Evolutionary conservation across 2,113 vertebrate species (phyloP), one percentile per base, ranked within the genome.

Genomic region (Tachysurus vachellii): DNA sequence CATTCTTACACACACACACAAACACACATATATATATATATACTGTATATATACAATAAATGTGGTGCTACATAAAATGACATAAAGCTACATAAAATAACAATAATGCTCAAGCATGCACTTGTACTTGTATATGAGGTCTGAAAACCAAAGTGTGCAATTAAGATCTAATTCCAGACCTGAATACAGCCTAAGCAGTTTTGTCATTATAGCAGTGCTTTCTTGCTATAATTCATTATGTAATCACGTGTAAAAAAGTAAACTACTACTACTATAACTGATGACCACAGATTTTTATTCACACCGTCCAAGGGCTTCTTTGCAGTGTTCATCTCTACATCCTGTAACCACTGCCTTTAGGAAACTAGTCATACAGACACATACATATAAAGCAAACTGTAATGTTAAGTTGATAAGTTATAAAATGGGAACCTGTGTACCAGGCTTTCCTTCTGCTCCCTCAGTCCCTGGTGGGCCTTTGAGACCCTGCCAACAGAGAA

Each of bases 361-460:
- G 19, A 79, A 54, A 79, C 23, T 28, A 23, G 14, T 54, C 50
- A 53, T 17, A 28, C 14, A 28, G 7, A 50, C 11, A 61, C 11
- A 53, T 28, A 28, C 36, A 57, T 21, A 57, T 11, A 62, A 21
- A 75, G 50, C 87, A 53, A 75, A 70, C 44, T 44, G 61, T 50
- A 77, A 31, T 83, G 73, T 64, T 79, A 75, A 75, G 66, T 75
- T 87, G 81, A 87, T 90, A 92, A 93, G 88, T 90, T 92, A 93
- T 92, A 92, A 92, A 92, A 94, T 93, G 93, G 94, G 94, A 94
- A 94, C 94, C 94, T 94, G 94, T 94, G 91, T 94, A 94, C 94
- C 94, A 92, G 94, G 94, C 93, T 94, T 94, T 94, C 94, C 94
- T 91, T 94, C 94, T 90, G 92, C 83, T 89, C 94, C 94, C 89